Percentiles rank a stretch among this genome's conserved stretches.
phyloP scores from a whole-genome alignment of 2,113 vertebrate genomes.

The Erythrolamprus reginae region DNA sequence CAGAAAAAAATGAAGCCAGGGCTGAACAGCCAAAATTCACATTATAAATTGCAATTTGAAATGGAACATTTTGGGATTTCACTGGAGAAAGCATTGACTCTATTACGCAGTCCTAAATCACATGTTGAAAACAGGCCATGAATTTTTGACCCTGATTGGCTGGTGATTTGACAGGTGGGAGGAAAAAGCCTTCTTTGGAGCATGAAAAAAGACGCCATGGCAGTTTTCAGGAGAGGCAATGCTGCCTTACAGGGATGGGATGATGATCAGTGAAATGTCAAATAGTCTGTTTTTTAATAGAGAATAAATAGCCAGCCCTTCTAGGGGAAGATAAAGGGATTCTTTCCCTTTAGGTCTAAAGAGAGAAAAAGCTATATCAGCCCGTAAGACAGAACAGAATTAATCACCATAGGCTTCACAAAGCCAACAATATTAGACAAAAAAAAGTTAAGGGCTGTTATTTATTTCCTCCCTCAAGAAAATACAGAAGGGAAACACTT shows the following conservation, averaged over 20 bases:
- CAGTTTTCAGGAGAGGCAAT: slow-evolving; percentile 18
- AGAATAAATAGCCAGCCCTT: slow-evolving; percentile 18
- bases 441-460: not conserved
- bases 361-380: slow-evolving; percentile 44
- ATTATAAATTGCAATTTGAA: not conserved
- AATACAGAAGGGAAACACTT: slow-evolving; percentile 8
- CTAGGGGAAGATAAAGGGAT: slow-evolving; percentile 40
- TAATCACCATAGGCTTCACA: slow-evolving; percentile 37
- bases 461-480: slow-evolving; percentile 7
- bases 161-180: not conserved
- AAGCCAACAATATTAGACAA: slow-evolving; percentile 26
- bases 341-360: slow-evolving; percentile 31
- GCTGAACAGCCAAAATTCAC: not conserved
- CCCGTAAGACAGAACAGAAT: slow-evolving; percentile 39
- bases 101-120: not conserved
- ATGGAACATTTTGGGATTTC: not conserved
- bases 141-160: slow-evolving; percentile 12
- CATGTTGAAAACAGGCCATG: slow-evolving; percentile 21
- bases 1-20: not conserved
- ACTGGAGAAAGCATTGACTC: not conserved
- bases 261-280: slow-evolving; percentile 37
- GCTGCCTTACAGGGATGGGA: slow-evolving; percentile 22
- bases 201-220: slow-evolving; percentile 16
- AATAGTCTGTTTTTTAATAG: slow-evolving; percentile 26
- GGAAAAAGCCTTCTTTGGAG: slow-evolving; percentile 1